Evolutionary conservation across 2,113 vertebrate species (phyloP).

Genomic region (Pithys albifrons): DNA sequence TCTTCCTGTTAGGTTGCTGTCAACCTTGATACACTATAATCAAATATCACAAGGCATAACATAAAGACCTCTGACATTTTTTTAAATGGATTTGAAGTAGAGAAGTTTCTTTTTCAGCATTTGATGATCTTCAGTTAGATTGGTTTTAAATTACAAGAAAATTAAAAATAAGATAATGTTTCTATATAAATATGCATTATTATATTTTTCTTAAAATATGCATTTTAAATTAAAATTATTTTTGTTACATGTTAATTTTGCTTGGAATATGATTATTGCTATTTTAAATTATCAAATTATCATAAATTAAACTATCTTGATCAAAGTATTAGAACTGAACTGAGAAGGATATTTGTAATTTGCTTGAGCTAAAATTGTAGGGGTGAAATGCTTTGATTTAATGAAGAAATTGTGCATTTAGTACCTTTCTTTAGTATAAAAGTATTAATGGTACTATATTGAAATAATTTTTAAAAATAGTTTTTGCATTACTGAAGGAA

Average conservation of each 20-base stretch:
- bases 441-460: accelerated
- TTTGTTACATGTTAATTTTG: not conserved
- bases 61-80: not conserved
- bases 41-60: not conserved
- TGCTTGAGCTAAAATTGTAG: not conserved
- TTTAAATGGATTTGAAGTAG: not conserved
- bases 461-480: not conserved
- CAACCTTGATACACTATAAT: not conserved
- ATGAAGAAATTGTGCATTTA: not conserved
- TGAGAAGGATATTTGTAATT: not conserved
- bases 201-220: not conserved
- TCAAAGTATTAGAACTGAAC: not conserved
- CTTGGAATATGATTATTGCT: not conserved
- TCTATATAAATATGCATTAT: not conserved
- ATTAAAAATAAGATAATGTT: not conserved
- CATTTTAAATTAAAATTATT: not conserved
- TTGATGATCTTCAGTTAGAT: not conserved
- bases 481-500: not conserved
- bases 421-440: not conserved
- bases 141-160: not conserved
- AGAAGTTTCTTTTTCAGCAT: not conserved
- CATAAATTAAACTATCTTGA: not conserved
- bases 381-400: not conserved
- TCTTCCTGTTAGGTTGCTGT: not conserved
- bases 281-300: not conserved